These are phyloP conservation scores for Bellardia bayeri DNA, from an alignment of 2,888 invertebrate species.

Conservation along the genomic window DNA sequence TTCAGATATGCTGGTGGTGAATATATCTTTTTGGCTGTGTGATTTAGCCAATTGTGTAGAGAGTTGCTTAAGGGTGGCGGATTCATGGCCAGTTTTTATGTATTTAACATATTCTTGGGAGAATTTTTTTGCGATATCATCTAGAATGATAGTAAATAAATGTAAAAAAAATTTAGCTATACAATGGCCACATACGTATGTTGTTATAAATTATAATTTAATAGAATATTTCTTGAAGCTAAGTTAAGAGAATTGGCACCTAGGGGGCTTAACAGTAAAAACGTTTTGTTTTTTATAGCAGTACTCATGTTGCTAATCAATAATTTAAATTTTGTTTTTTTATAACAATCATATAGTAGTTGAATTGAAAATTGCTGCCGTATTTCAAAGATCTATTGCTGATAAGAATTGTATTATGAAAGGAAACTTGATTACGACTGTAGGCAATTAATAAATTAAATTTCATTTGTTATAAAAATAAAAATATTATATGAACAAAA, in stretches of 20 bases:
- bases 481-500: no score
- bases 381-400: background rate
- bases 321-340: background rate
- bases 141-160: slow-evolving; percentile 71
- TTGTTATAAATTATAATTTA: slow-evolving; percentile 3
- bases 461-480: no score
- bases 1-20: slow-evolving; percentile 76
- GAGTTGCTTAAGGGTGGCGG: slow-evolving; percentile 75
- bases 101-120: slow-evolving; percentile 79
- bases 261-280: background rate
- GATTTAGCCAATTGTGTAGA: slow-evolving; percentile 76
- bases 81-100: slow-evolving; percentile 77
- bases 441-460: no score
- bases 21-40: slow-evolving; percentile 77
- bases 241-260: slow-evolving; percentile 14
- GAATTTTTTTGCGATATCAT: slow-evolving; percentile 78
- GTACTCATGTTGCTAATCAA: slow-evolving; percentile 18
- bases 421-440: no score
- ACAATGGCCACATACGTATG: background rate
- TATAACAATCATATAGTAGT: background rate
- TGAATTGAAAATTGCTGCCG: background rate
- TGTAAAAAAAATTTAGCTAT: background rate
- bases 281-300: background rate
- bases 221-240: background rate
- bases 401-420: background rate